phyloP scores from a whole-genome alignment of 2,888 invertebrate genomes.

The Lasioglossum malachurum region DNA sequence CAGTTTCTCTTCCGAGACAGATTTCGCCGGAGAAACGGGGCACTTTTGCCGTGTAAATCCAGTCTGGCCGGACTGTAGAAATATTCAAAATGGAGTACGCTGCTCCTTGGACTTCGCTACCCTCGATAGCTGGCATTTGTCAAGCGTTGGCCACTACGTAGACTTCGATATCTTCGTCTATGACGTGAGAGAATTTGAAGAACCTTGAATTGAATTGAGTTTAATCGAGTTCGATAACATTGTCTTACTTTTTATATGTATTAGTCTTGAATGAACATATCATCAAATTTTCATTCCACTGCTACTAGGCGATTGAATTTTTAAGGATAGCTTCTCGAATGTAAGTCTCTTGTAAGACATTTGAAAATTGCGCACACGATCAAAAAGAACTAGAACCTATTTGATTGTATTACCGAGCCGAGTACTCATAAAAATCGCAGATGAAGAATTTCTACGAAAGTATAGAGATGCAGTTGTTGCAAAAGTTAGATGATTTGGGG shows the following conservation, averaged over 20 bases:
- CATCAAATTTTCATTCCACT: neutral
- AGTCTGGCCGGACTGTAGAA: neutral
- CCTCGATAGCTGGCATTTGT: neutral
- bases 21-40: neutral
- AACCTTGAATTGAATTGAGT: neutral
- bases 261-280: neutral
- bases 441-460: neutral
- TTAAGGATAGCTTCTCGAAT: neutral
- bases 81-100: neutral
- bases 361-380: neutral
- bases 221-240: neutral
- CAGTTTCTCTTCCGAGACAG: conserved; percentile 9
- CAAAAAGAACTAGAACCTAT: neutral
- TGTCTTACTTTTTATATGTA: neutral
- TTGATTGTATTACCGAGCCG: neutral
- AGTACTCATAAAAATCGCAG: neutral
- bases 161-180: neutral
- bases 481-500: neutral
- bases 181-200: neutral
- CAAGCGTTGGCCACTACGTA: neutral
- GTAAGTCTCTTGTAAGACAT: neutral
- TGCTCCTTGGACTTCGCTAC: neutral
- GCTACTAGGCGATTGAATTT: neutral
- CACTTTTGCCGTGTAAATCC: conserved; percentile 15
- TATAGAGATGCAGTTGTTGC: neutral